Base-by-base conservation (phyloP, 2,113 vertebrate species). In the Oxyura jamaicensis region DNA sequence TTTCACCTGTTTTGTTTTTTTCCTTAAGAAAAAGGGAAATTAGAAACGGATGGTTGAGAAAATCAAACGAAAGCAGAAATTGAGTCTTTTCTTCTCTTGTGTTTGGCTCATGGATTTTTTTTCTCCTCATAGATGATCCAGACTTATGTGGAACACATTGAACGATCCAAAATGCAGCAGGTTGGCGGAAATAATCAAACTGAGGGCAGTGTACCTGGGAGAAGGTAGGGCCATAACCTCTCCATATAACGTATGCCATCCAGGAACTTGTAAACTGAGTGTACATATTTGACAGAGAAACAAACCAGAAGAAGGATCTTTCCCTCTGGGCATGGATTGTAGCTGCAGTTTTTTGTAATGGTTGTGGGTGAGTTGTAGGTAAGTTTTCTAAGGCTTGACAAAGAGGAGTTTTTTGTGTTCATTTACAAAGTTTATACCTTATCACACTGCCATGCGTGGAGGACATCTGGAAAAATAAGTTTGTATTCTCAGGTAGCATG, bases 81-180 rank as follows among this genome's bases (percentile, higher is more conserved):
- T 1, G 6, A 31, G 5, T 73, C 13, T 76, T 66, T 16, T 33
- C 41, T 63, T 66, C 22, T 58, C 5, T 5, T 83, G 5, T 39
- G 8, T 69, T 76, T 92, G 44, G 31, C 52, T 78, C 31, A 68
- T 18, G 4, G 19, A 3, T 33, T 68, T 73, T 84, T 84, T 71
- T 17, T 29, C 35, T 96, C 68, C 56, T 88, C 68, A 9, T 97
- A 99, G 99, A 99, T 99, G 99, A 99, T 99, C 93, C 99, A 99
- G 98, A 99, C 99, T 6, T 99, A 99, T 0, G 98, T 99, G 79
- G 99, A 99, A 75, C 99, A 99, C 97, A 99, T 99, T 36, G 99
- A 99, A 91, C 98, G 99, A 31, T 98, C 99, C 97, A 99, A 99
- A 97, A 97, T 99, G 97, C 99, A 99, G 96, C 99, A 99, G 94